A percentile compares a stretch with the other conserved stretches of the same genome.
Evolutionary conservation across 2,888 invertebrate genomes (phyloP).

Genomic region (Diarsia mendica): DNA sequence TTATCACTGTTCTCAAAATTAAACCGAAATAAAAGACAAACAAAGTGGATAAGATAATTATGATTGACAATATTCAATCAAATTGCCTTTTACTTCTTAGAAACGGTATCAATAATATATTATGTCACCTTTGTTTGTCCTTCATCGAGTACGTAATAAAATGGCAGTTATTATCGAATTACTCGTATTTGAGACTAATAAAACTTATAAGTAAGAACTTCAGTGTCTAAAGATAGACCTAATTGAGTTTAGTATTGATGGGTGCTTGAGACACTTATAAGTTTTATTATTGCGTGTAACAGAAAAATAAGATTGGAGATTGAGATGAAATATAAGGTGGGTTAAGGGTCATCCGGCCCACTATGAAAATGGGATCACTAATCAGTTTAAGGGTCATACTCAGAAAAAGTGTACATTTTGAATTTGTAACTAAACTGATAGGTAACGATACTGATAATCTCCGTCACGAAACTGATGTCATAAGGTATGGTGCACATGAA

Average conservation of each 20-base stretch:
- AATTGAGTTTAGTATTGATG: slow-evolving; percentile 31
- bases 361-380: no score
- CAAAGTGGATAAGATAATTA: neutral
- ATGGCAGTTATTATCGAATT: slow-evolving; percentile 34
- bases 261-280: slow-evolving; percentile 23
- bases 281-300: slow-evolving; percentile 31
- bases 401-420: no score
- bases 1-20: neutral
- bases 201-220: slow-evolving; percentile 38
- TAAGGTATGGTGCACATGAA: no score
- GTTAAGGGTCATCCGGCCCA: neutral
- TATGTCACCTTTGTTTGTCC: slow-evolving; percentile 24
- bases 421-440: no score
- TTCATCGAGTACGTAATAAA: slow-evolving; percentile 30
- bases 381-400: no score
- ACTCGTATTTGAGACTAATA: slow-evolving; percentile 23
- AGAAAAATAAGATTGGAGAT: slow-evolving; percentile 32
- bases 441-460: no score
- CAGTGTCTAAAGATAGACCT: slow-evolving; percentile 28
- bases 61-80: neutral
- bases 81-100: slow-evolving; percentile 8
- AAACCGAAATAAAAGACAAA: neutral
- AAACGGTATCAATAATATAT: neutral
- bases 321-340: neutral
- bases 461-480: no score